Evolutionary conservation across 2,888 invertebrate genomes (phyloP), one percentile per base, ranked within the genome.

Genomic region (Formica aserva): DNA sequence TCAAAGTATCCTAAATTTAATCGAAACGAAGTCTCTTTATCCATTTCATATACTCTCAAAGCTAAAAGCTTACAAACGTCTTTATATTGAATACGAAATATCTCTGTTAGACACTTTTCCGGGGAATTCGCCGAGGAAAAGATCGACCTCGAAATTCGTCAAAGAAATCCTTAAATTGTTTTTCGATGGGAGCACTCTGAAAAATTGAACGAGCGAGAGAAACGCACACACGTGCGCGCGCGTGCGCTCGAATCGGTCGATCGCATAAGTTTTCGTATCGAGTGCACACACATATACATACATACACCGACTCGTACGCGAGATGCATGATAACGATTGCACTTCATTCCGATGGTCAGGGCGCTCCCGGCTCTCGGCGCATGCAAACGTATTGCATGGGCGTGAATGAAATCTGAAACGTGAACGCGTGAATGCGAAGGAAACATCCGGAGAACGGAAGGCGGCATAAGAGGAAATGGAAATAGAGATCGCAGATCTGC

Each of bases 321-420:
- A 60, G 78, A 60, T 80, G 78, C 78, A 80, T 80, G 71, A 71
- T 60, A 71, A 78, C 78, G 71, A 60, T 26, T 71, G 78, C 78
- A 60, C 78, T 62, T 62, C 78, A 60, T 71, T 35, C 78, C 60
- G 71, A 80, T 71, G 78, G 78, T 60, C 78, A 80, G 71, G 60
- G 26, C 5, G 77, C 52, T 55, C 67, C 15, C 41, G 55, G 35
- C 76, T 66, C 76, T 65, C 57, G 38, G 45, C 26, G 57, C 71
- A 71, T 71, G 78, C 71, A 71, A 71, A 78, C 78, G 45, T 62
- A 71, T 80, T 71, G 71, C 71, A 60, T 71, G 78, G 26, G 78
- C 78, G 78, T 80, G 78, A 80, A 80, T 80, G 71, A 80, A 80
- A 80, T 80, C 78, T 60, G 45, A 41, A 80, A 78, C 60, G 71